phyloP scores from a whole-genome alignment of 2,888 invertebrate genomes.

The Campaea margaritaria region DNA sequence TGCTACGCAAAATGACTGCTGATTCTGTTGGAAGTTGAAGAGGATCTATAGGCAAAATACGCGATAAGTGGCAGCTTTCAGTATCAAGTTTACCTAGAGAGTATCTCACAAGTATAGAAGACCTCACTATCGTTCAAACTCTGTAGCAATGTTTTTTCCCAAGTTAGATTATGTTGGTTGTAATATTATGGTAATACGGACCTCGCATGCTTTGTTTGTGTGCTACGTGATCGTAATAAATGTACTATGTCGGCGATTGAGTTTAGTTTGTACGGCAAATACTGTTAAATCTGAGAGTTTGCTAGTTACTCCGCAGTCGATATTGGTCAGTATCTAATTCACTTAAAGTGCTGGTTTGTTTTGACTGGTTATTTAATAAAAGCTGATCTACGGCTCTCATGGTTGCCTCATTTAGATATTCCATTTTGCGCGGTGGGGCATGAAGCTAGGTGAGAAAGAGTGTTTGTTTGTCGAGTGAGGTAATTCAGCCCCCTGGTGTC shows the following conservation, averaged over 20 bases:
- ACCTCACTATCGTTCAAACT: neutral
- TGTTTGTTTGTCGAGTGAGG: no score
- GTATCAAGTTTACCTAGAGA: no score
- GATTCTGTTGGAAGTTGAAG: no score
- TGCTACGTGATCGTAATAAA: constrained; percentile 12
- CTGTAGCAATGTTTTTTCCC: constrained; percentile 5
- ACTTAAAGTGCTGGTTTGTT: neutral
- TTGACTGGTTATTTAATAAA: no score
- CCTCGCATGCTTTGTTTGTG: constrained; percentile 14
- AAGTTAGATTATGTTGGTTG: constrained; percentile 5
- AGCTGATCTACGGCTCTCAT: no score
- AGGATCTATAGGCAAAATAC: no score
- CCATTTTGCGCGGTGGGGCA: no score
- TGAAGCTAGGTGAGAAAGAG: no score
- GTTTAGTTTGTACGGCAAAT: neutral
- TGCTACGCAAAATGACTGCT: no score
- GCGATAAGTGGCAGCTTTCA: no score
- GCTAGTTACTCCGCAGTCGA: neutral
- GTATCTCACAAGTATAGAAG: neutral
- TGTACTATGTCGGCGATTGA: constrained; percentile 5
- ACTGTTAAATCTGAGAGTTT: constrained; percentile 3
- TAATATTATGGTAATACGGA: constrained; percentile 10
- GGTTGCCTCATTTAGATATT: no score
- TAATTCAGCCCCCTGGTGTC: no score
- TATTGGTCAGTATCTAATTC: neutral